A percentile compares a stretch with the other conserved stretches of the same genome.
Evolutionary conservation across 2,888 invertebrate species (phyloP).

Genomic region (Beris chalybata): DNA sequence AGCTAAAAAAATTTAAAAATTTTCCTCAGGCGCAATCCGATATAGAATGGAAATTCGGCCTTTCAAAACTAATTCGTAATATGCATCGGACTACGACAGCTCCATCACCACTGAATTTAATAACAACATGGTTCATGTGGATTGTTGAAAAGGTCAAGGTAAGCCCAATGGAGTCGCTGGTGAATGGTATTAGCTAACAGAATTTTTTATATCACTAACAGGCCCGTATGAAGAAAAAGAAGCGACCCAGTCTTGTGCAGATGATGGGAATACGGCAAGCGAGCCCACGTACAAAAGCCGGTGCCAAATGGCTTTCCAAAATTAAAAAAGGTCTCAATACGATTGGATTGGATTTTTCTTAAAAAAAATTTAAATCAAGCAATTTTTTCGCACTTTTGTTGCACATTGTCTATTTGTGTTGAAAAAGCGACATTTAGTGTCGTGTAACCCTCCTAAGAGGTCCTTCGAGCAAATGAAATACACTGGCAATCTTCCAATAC

Average conservation of each 20-base stretch:
- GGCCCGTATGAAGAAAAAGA: conserved; percentile 69
- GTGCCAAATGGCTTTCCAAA: conserved; percentile 86
- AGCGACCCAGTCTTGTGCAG: conserved; percentile 81
- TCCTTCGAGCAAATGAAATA: too few species aligned
- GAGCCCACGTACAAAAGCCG: conserved; percentile 83
- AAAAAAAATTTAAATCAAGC: conserved; percentile 3
- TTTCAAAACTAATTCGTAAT: conserved; percentile 96
- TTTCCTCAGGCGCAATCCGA: conserved; percentile 90
- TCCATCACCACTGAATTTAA: conserved; percentile 94
- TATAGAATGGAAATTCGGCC: conserved; percentile 99
- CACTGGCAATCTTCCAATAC: too few species aligned
- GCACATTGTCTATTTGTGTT: background rate
- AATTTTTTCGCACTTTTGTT: conserved; percentile 40
- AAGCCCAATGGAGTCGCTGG: conserved; percentile 43
- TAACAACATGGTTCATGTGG: conserved; percentile 92
- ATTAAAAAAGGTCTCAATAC: conserved; percentile 71
- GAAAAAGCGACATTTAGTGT: background rate
- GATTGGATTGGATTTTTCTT: conserved; percentile 49
- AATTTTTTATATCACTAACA: conserved; percentile 44
- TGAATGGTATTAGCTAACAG: too few species aligned
- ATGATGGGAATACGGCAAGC: conserved; percentile 77
- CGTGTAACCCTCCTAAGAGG: background rate
- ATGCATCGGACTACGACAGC: conserved; percentile 98
- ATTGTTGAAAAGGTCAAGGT: conserved; percentile 79
- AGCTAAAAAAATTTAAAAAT: too few species aligned